Conservation (phyloP, 53 echinoderm and acorn worm species). For the Holothuria scabra region DNA sequence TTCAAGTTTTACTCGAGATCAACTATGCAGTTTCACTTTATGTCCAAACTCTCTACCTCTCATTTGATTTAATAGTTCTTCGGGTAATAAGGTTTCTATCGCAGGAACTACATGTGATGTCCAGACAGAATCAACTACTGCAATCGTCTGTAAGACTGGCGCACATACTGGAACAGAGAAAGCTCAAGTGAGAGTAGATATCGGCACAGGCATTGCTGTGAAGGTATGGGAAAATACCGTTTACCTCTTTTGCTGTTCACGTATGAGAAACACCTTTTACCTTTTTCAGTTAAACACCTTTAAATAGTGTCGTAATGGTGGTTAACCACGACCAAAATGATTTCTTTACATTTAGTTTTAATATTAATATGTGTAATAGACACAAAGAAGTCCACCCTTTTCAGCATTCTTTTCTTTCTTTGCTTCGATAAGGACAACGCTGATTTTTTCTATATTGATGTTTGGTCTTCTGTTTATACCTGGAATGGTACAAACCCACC, state of each 20-base stretch:
- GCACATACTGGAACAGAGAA: conserved; percentile 66
- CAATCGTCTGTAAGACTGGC: conserved; percentile 82
- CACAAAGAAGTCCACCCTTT: too few relatives aligned
- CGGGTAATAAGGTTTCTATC: conserved; percentile 86
- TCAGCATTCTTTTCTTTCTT: too few relatives aligned
- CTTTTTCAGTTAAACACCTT: too few relatives aligned
- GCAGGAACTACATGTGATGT: conserved; percentile 77
- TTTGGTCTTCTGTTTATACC: conserved; percentile 88
- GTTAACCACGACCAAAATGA: too few relatives aligned
- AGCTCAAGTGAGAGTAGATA: conserved; percentile 77
- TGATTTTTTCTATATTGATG: conserved; percentile 92
- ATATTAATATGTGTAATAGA: too few relatives aligned
- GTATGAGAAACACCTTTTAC: too few relatives aligned
- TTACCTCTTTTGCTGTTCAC: too few relatives aligned
- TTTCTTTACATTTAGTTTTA: too few relatives aligned
- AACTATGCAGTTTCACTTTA: too few relatives aligned
- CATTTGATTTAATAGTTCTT: conserved; percentile 50
- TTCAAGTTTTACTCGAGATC: too few relatives aligned
- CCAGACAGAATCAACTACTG: conserved; percentile 62
- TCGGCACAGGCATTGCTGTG: conserved; percentile 70
- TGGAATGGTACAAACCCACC: conserved; percentile 87
- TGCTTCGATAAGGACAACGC: conserved; percentile 66
- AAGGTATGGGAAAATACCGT: conserved; percentile 16
- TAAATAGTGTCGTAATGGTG: too few relatives aligned
- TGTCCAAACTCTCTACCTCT: too few relatives aligned